Evolutionary conservation across 37 sponge, comb jelly and placozoan species (phyloP), one percentile per base, ranked within the genome.

Genomic region (Eunapius fragilis): DNA sequence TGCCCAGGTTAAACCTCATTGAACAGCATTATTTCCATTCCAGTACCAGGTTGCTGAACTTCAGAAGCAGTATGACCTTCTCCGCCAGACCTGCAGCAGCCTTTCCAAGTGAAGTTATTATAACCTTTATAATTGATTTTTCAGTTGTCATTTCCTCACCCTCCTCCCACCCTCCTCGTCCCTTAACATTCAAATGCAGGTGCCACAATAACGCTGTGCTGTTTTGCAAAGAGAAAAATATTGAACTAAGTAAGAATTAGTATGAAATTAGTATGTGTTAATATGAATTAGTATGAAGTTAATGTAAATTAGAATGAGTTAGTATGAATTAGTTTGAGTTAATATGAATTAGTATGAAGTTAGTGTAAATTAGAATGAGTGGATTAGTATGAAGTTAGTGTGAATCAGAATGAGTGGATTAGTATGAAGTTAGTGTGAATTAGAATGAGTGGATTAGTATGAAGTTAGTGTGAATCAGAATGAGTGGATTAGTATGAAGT

Each of bases 1-100:
- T n/a, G n/a, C n/a, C n/a, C n/a, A n/a, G n/a, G n/a, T n/a, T n/a
- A n/a, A n/a, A n/a, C n/a, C n/a, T n/a, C n/a, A n/a, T n/a, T n/a
- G n/a, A n/a, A n/a, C n/a, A n/a, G n/a, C 68, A 50, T 33, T 2
- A 12, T 2, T 50, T 37, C 36, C 70, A 31, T 41, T 83, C 0
- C 77, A 94, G 92, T 83, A 86, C 23, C 89, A 89, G 41, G 85
- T 94, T 68, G 78, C 95, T 35, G 95, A 94, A 25, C 81, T 94
- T 14, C 91, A 91, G 82, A 85, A 85, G 70, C 89, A 88, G 69
- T 84, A 88, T 68, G 95, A 94, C 47, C 76, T 94, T 72, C 77
- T 94, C 19, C 70, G 86, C 24, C 35, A 86, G 35, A 77, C 89
- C 27, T 79, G 80, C 25, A 45, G 25, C 73, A 91, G 86, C 30